Percentiles rank a stretch among this genome's conserved stretches.
These are phyloP conservation scores for Ephydatia muelleri DNA, from an alignment of 37 sponge, comb jelly and placozoan genomes.

Conservation along the genomic window DNA sequence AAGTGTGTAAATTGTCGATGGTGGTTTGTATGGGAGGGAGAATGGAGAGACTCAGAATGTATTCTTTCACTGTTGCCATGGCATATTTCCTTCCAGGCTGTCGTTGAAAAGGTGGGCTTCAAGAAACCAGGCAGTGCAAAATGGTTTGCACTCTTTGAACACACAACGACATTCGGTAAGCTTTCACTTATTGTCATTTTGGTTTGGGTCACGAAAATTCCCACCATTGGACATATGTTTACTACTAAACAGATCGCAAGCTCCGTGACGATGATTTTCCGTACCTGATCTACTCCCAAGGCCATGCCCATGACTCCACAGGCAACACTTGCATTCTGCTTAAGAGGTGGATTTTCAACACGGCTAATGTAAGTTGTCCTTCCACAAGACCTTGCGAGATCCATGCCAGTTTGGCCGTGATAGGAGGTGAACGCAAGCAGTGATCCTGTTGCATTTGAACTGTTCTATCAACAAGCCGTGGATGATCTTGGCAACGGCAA, in stretches of 20 bases:
- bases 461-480: slow-evolving; percentile 77
- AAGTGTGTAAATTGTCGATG: no score
- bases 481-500: slow-evolving; percentile 64
- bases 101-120: neutral
- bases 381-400: neutral
- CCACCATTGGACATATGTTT: neutral
- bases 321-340: slow-evolving; percentile 42
- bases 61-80: no score
- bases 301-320: slow-evolving; percentile 15
- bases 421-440: slow-evolving; percentile 43
- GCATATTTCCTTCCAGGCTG: neutral
- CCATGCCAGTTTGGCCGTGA: neutral
- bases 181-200: neutral
- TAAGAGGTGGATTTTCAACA: slow-evolving; percentile 84
- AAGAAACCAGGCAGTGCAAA: slow-evolving; percentile 10
- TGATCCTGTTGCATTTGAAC: slow-evolving; percentile 40
- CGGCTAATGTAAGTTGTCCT: slow-evolving; percentile 16
- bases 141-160: slow-evolving; percentile 2
- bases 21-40: no score
- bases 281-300: slow-evolving; percentile 54
- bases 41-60: no score
- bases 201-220: neutral
- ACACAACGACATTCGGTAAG: neutral
- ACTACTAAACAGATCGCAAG: slow-evolving; percentile 60
- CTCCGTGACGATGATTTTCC: slow-evolving; percentile 83